These are phyloP conservation scores for Agriotes lineatus DNA, from an alignment of 2,888 invertebrate species.

Conservation along the genomic window DNA sequence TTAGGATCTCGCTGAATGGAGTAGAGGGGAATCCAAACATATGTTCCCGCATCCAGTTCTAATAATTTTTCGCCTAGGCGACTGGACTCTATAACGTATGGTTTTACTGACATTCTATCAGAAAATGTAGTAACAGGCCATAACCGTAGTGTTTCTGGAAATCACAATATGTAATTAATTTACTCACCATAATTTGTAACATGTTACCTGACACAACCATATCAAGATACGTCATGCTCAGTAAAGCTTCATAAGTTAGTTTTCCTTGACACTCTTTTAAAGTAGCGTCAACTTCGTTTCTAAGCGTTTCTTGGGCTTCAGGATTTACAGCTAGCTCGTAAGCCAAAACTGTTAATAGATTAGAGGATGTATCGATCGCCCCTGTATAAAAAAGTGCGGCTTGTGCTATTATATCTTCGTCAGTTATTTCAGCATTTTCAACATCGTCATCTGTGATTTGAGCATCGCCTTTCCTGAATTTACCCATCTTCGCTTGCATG, in stretches of 20 bases:
- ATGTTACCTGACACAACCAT: conserved; percentile 49
- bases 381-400: conserved; percentile 69
- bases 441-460: no score
- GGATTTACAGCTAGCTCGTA: conserved; percentile 72
- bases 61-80: background rate
- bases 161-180: no score
- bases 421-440: conserved; percentile 41
- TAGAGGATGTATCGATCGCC: conserved; percentile 68
- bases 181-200: no score
- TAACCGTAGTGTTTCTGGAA: background rate
- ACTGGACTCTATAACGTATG: background rate
- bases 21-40: background rate
- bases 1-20: background rate
- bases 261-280: conserved; percentile 39
- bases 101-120: background rate
- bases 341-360: conserved; percentile 67
- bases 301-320: conserved; percentile 70
- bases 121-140: background rate
- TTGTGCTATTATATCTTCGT: conserved; percentile 71
- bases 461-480: no score
- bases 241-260: conserved; percentile 51
- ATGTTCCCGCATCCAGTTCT: background rate
- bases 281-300: conserved; percentile 68
- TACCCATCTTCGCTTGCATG: no score
- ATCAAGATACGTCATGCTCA: conserved; percentile 56